These are phyloP conservation scores for Hydrophis major DNA, from an alignment of 2,797 vertebrate genomes.

Conservation along the genomic window DNA sequence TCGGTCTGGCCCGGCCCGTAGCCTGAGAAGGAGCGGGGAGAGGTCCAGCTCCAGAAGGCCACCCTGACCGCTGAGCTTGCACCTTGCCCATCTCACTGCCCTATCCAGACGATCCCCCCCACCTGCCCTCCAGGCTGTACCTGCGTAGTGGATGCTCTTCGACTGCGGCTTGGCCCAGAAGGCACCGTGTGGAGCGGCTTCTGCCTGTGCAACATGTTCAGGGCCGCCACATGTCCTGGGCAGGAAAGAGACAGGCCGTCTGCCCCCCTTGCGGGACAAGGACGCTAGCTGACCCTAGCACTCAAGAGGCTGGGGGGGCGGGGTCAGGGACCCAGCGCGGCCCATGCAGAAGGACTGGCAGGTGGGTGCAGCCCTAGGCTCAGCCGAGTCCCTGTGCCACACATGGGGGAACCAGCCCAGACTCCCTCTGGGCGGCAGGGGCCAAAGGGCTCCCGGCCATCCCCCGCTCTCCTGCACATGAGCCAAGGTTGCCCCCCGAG, in stretches of 20 bases:
- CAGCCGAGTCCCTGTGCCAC: neutral
- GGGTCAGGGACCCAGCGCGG: neutral
- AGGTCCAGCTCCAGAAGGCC: rapidly evolving
- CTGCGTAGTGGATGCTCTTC: constrained; percentile 83
- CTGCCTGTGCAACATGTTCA: constrained; percentile 81
- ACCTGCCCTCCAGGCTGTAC: constrained; percentile 49
- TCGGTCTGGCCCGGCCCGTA: constrained; percentile 83
- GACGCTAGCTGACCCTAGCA: neutral
- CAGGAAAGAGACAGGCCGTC: neutral
- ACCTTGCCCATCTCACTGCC: neutral
- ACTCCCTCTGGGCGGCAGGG: neutral
- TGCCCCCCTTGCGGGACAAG: neutral
- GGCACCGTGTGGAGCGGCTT: constrained; percentile 74
- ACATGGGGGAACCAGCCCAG: neutral
- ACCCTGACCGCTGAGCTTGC: neutral
- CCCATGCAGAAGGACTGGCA: no score
- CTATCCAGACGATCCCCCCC: rapidly evolving
- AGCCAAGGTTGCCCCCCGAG: neutral
- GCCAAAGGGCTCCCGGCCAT: neutral
- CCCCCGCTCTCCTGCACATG: neutral
- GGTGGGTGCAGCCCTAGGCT: neutral
- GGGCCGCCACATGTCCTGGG: constrained; percentile 80
- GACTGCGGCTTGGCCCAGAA: constrained; percentile 85
- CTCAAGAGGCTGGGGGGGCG: neutral
- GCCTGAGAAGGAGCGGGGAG: constrained; percentile 63